A percentile compares a stretch with the other conserved stretches of the same genome.
Evolutionary conservation across 2,888 invertebrate genomes (phyloP).

Genomic region (Lamellibrachia columna): DNA sequence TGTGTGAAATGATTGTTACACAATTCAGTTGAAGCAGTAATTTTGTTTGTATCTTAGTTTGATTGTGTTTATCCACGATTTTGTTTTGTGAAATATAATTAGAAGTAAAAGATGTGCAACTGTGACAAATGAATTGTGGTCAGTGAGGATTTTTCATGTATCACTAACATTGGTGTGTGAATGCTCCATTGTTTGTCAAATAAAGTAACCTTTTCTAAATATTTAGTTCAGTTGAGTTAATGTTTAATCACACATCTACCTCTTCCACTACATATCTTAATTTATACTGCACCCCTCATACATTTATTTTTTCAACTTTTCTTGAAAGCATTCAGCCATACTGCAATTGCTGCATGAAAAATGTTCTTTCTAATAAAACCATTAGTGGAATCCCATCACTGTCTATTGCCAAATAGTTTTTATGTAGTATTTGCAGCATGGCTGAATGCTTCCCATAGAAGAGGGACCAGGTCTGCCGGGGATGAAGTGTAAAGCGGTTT

Average conservation of each 20-base stretch:
- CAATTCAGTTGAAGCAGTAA: neutral
- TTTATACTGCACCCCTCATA: too few relatives aligned
- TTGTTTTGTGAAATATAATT: neutral
- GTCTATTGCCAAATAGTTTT: too few relatives aligned
- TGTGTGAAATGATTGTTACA: too few relatives aligned
- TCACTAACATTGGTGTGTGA: neutral
- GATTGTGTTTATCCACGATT: neutral
- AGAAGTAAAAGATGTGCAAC: neutral
- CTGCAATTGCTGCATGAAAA: too few relatives aligned
- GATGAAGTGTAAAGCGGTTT: too few relatives aligned
- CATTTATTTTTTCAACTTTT: too few relatives aligned
- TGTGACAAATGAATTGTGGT: neutral
- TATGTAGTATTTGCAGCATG: too few relatives aligned
- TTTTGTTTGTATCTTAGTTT: neutral
- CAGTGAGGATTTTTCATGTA: neutral
- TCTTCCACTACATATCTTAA: neutral
- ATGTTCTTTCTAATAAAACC: too few relatives aligned
- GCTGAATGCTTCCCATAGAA: too few relatives aligned
- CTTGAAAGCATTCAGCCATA: too few relatives aligned
- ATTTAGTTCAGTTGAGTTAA: neutral
- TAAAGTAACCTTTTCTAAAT: neutral
- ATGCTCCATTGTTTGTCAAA: neutral
- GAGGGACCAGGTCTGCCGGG: too few relatives aligned
- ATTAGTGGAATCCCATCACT: too few relatives aligned
- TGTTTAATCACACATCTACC: neutral